Base-by-base conservation (phyloP, 2,888 invertebrate genomes). In the Amorpha juglandis region DNA sequence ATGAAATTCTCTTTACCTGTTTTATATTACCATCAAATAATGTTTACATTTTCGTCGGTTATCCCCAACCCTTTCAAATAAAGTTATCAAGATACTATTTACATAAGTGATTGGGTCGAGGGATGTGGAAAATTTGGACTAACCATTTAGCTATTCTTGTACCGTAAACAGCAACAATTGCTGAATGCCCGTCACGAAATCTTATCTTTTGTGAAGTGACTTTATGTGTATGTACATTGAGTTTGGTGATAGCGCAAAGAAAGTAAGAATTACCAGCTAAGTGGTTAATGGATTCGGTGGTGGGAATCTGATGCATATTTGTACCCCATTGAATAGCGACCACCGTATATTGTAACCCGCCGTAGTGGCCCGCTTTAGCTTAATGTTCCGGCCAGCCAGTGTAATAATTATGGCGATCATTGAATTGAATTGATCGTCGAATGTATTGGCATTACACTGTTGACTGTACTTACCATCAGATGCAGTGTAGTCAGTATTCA, bases 81-180 rank as follows among this genome's bases (percentile, higher is more conserved):
- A 50, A 50, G 19, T 50, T 50, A 50, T 50, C 50, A 48, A 16
- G 48, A 48, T 16, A 16, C 48, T 48, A 48, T 48, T 48, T 48
- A 16, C 48, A 48, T 48, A 48, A 48, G 48, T 48, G 16, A 16
- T 6, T n/a, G 3, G 48, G 48, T 48, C 16, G 16, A 16, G 48
- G 16, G 48, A 16, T 16, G 48, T 16, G 48, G 48, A 48, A 48
- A 48, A 48, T 48, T 48, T 9, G 50, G 50, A 50, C 50, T 19
- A 19, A 50, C 50, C 50, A 19, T 19, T 50, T 50, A 50, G 19
- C 19, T 50, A 50, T 50, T 50, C 50, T 50, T 50, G 50, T 50
- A 8, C 1, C 50, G 50, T 50, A 19, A 50, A 19, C 50, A 0
- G 50, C 19, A 50, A 50, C 50, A 50, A 19, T 50, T 19, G 50